Conservation (phyloP, 2,797 vertebrate genomes). For the Muscicapa comitata region DNA sequence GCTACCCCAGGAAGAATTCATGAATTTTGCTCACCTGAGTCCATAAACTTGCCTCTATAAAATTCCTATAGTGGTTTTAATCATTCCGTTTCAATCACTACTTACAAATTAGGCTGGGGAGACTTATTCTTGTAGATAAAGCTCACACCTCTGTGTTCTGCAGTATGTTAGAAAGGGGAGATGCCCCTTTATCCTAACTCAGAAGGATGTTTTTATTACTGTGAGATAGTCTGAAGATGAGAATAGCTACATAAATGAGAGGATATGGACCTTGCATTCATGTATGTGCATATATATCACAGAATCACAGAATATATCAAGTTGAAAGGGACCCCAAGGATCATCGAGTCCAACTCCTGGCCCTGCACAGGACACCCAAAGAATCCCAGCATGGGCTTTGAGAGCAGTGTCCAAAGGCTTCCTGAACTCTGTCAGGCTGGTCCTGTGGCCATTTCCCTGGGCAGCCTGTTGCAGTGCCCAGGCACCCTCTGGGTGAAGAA, state of each 20-base stretch:
- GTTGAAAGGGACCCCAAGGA: not conserved
- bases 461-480: not conserved
- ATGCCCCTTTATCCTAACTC: not conserved
- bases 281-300: not conserved
- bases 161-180: not conserved
- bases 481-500: not conserved
- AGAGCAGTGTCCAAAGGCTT: not conserved
- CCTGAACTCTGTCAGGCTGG: not conserved
- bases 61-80: not conserved
- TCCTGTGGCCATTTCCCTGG: not conserved
- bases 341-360: accelerated
- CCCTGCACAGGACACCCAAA: not conserved
- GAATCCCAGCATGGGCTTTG: not conserved
- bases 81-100: not conserved
- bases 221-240: not conserved
- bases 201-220: not conserved
- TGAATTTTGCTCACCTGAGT: not conserved
- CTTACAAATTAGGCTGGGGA: not conserved
- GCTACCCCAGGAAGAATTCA: not conserved
- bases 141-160: not conserved
- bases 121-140: not conserved
- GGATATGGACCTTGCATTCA: not conserved
- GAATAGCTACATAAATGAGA: not conserved
- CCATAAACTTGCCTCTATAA: not conserved
- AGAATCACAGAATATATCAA: not conserved